Percentiles rank a stretch among this genome's conserved stretches.
Conservation (phyloP, 2,888 invertebrate species). For the Apodemia zela region DNA sequence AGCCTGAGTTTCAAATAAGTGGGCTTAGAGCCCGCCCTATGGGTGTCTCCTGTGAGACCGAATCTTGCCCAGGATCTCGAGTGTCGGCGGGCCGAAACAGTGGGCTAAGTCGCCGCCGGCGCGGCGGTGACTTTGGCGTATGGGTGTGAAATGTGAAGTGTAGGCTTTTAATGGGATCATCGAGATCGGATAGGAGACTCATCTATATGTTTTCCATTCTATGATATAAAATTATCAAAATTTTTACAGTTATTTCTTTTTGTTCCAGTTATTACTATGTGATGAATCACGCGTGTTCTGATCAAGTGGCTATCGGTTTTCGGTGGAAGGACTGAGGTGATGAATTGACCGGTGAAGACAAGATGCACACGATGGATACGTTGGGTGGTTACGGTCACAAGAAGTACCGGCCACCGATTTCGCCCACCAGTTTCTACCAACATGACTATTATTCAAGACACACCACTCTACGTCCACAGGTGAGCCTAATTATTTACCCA, state of each 20-base stretch:
- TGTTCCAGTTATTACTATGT: constrained; percentile 37
- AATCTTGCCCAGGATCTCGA: too few relatives aligned
- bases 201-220: too few relatives aligned
- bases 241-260: constrained; percentile 17
- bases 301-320: neutral
- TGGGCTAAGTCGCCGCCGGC: too few relatives aligned
- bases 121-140: too few relatives aligned
- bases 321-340: constrained; percentile 32
- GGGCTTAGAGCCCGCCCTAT: too few relatives aligned
- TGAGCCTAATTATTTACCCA: constrained; percentile 33
- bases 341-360: constrained; percentile 37
- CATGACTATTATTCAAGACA: constrained; percentile 76
- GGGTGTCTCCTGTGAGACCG: too few relatives aligned
- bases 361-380: constrained; percentile 81
- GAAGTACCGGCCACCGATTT: constrained; percentile 82
- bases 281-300: constrained; percentile 18
- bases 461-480: constrained; percentile 74
- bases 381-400: constrained; percentile 82
- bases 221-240: too few relatives aligned
- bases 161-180: too few relatives aligned
- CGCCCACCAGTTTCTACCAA: constrained; percentile 81
- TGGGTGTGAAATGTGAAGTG: too few relatives aligned
- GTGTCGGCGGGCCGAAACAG: too few relatives aligned
- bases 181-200: too few relatives aligned
- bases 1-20: too few relatives aligned